Evolutionary conservation across 2,888 invertebrate genomes (phyloP).

Genomic region (Acleris laterana): DNA sequence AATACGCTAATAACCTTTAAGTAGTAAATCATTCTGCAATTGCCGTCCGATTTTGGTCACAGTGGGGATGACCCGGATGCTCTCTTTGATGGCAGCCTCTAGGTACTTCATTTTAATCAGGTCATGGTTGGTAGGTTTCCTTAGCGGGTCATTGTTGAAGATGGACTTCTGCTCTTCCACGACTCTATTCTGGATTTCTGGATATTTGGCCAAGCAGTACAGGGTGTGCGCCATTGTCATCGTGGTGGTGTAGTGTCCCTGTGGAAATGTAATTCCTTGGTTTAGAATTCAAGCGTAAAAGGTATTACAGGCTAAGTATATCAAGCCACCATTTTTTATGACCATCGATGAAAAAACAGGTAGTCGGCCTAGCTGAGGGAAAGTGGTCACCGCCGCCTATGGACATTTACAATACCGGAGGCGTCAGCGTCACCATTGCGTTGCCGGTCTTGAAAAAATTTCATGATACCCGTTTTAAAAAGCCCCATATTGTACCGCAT

Average conservation of each 20-base stretch:
- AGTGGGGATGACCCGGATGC: constrained; percentile 50
- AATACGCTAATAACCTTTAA: constrained; percentile 44
- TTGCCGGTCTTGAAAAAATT: too few species aligned
- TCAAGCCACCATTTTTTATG: too few species aligned
- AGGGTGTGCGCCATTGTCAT: constrained; percentile 51
- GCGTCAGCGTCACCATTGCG: too few species aligned
- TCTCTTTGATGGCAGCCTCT: constrained; percentile 55
- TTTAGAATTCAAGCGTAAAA: constrained; percentile 10
- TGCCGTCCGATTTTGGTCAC: constrained; percentile 53
- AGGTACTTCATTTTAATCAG: constrained; percentile 55
- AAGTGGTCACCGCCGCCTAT: too few species aligned
- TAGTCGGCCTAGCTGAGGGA: too few species aligned
- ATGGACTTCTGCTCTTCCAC: constrained; percentile 50
- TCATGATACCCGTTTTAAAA: too few species aligned
- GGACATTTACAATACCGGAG: too few species aligned
- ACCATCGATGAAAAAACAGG: too few species aligned
- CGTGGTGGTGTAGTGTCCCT: constrained; percentile 55
- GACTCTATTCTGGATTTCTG: constrained; percentile 48
- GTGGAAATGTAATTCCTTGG: not conserved
- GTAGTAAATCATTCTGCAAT: constrained; percentile 46
- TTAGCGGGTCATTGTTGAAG: constrained; percentile 44
- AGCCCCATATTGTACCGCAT: too few species aligned
- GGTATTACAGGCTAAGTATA: too few species aligned
- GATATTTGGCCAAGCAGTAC: constrained; percentile 49
- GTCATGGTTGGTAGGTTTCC: constrained; percentile 46